These are phyloP conservation scores for Xanthia icteritia DNA, from an alignment of 2,888 invertebrate species.

Conservation along the genomic window DNA sequence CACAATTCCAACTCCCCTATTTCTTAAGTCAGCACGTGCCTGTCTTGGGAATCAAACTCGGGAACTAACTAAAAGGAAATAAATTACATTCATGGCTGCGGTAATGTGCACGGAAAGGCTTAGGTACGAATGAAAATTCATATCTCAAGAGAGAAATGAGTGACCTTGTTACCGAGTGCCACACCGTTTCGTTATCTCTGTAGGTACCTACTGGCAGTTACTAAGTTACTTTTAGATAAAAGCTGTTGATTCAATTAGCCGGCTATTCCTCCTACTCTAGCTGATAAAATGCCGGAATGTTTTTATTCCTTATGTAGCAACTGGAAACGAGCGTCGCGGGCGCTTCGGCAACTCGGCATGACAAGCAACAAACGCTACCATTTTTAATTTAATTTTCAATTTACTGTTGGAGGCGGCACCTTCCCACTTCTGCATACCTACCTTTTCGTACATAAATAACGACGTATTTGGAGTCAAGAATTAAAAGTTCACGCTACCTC, in stretches of 20 bases:
- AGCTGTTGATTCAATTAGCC: constrained; percentile 71
- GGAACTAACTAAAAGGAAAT: constrained; percentile 44
- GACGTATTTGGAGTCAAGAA: constrained; percentile 65
- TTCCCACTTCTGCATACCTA: constrained; percentile 64
- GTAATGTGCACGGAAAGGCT: constrained; percentile 37
- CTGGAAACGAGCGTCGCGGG: constrained; percentile 58
- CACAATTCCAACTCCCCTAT: constrained; percentile 30
- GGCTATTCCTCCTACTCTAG: constrained; percentile 64
- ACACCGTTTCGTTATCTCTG: constrained; percentile 27
- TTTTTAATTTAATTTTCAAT: constrained; percentile 79
- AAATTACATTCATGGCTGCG: constrained; percentile 44
- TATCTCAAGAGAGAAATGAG: constrained; percentile 58
- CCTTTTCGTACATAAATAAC: constrained; percentile 66
- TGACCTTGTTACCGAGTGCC: constrained; percentile 45
- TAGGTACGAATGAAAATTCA: constrained; percentile 55
- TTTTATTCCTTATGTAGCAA: constrained; percentile 73
- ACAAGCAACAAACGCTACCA: constrained; percentile 69
- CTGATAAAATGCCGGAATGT: constrained; percentile 73
- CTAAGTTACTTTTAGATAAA: constrained; percentile 60
- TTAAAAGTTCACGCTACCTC: constrained; percentile 61
- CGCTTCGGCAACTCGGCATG: constrained; percentile 66
- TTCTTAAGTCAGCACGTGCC: constrained; percentile 36
- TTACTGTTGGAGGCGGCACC: constrained; percentile 64
- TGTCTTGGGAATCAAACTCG: constrained; percentile 47
- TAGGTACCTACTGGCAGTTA: constrained; percentile 31